Conservation (phyloP, 2,888 invertebrate genomes). For the Eucera pruinosa region DNA sequence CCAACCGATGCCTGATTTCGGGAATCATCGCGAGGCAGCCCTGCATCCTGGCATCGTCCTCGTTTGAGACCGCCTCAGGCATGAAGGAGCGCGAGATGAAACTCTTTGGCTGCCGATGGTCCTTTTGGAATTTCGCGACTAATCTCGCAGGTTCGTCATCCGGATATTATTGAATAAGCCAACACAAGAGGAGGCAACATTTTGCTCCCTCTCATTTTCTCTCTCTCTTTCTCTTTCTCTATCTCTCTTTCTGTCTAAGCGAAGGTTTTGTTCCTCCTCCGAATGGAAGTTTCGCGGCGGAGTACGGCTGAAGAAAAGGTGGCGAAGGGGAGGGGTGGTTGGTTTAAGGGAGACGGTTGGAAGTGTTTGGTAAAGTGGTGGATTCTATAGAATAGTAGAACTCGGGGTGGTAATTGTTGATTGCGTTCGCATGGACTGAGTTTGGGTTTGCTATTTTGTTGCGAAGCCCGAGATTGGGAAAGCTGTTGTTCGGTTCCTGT, state of each 20-base stretch:
- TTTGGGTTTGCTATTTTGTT: not conserved
- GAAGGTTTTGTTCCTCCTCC: not conserved
- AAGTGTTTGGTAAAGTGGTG: not conserved
- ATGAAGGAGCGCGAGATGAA: slow-evolving; percentile 86
- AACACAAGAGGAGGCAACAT: not conserved
- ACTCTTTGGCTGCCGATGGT: slow-evolving; percentile 85
- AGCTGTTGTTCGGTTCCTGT: not conserved
- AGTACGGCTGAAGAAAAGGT: no score
- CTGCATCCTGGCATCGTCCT: slow-evolving; percentile 65
- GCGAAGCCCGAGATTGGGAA: not conserved
- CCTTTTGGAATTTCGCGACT: slow-evolving; percentile 85
- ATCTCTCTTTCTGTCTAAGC: not conserved
- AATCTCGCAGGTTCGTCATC: slow-evolving; percentile 44
- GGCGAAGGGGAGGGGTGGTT: no score
- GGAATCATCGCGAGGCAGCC: slow-evolving; percentile 67
- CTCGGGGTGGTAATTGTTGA: not conserved
- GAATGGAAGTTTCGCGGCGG: not conserved
- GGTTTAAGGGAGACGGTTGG: not conserved
- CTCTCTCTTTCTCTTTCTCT: not conserved
- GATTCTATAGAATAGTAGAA: not conserved
- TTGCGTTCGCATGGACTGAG: not conserved
- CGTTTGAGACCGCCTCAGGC: slow-evolving; percentile 85
- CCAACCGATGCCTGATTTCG: slow-evolving; percentile 57
- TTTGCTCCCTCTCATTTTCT: no score
- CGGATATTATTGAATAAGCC: slow-evolving; percentile 28